A percentile compares a stretch with the other conserved stretches of the same genome.
phyloP scores from a whole-genome alignment of 2,113 vertebrate species.

The Xiphophorus maculatus region DNA sequence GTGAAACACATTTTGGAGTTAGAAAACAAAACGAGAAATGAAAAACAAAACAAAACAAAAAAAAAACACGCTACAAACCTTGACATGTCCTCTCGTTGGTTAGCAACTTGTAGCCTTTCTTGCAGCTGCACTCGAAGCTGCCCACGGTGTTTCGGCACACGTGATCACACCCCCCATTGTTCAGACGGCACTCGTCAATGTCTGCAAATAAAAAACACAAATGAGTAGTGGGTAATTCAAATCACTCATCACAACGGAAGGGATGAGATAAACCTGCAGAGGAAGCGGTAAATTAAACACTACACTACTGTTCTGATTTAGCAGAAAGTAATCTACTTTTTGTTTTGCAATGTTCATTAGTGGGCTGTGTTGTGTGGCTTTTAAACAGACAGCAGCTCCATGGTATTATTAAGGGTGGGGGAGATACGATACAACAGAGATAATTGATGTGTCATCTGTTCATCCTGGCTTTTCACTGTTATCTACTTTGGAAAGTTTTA shows the following conservation, averaged over 20 bases:
- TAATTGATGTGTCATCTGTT: conserved; percentile 65
- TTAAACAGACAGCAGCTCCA: not conserved
- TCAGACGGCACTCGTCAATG: conserved; percentile 94
- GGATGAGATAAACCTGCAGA: conserved; percentile 8
- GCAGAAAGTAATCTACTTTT: not conserved
- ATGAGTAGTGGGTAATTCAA: conserved; percentile 9
- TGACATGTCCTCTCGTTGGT: conserved; percentile 97
- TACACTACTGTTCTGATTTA: not conserved
- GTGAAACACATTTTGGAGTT: no score
- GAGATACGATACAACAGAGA: not conserved
- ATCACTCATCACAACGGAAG: conserved; percentile 8
- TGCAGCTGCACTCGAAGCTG: conserved; percentile 98
- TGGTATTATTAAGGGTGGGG: not conserved
- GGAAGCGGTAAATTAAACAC: not conserved
- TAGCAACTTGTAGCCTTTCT: conserved; percentile 96
- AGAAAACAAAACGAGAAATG: not conserved
- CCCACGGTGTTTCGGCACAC: conserved; percentile 97
- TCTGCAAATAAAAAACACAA: conserved; percentile 77
- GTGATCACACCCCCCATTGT: conserved; percentile 96
- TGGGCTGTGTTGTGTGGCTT: not conserved
- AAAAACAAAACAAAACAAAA: no score
- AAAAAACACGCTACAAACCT: conserved; percentile 78
- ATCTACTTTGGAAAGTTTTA: conserved; percentile 47
- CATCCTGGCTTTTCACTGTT: conserved; percentile 47
- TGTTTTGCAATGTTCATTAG: not conserved